Base-by-base conservation (phyloP, 2,888 invertebrate species). In the Boloria euphrosyne region DNA sequence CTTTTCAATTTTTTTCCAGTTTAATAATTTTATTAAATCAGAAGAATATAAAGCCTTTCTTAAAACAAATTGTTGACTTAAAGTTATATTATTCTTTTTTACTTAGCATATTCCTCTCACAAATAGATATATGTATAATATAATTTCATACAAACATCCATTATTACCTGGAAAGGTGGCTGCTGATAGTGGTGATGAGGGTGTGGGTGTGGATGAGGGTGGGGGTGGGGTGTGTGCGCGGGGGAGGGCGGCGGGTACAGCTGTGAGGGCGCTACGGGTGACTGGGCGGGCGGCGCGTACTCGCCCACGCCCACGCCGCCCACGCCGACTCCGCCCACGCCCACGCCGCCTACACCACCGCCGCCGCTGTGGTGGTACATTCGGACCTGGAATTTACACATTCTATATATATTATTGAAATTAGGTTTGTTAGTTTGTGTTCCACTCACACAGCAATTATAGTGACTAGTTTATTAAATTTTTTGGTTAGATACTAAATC, bases 301-400 rank as follows among this genome's bases (percentile, higher is more conserved):
- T 81, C 83, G 79, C 78, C 80, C 73, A 75, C 70, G 81, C 69
- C 71, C 55, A 72, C 75, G 71, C 80, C 74, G 5, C 44, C 55
- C 80, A 80, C 77, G 86, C 85, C 65, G 82, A 81, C 78, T 53
- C 79, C 70, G 47, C 78, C 71, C 50, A 76, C 77, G 51, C 70
- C 76, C 61, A 73, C 76, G 60, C 69, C 77, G 49, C 86, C 89
- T 46, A 85, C 84, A 71, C 85, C 77, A 46, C 73, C 78, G 59
- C 75, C 75, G 62, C 69, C 87, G 79, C 80, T 77, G 74, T 69
- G 81, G 81, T 91, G 93, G 85, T 95, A 96, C 94, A 96, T 95
- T 63, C 96, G 94, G 74, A 96, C 93, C 93, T 94, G 87, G 10
- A 71, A 69, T 17, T 60, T 46, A 53, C 13, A 54, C 17, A 31